Evolutionary conservation across 1,140 invertebrate genomes (phyloP).

Genomic region (Colletes gigas): DNA sequence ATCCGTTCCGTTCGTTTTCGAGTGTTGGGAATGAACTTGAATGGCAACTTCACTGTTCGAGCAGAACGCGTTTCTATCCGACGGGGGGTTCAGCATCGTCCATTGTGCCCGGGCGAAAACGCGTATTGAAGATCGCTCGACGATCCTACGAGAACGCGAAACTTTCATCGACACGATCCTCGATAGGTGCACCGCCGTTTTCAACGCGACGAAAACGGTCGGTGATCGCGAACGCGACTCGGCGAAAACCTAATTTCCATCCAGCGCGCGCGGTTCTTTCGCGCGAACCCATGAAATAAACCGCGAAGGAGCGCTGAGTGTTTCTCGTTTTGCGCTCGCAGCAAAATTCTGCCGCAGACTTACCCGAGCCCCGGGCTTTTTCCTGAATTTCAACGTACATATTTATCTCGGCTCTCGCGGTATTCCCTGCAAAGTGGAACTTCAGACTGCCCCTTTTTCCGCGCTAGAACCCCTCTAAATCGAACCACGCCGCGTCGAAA

Average conservation of each 20-base stretch:
- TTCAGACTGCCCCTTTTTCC: not conserved
- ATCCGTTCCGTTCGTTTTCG: conserved; percentile 27
- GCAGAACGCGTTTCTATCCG: conserved; percentile 18
- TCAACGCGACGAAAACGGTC: too few relatives aligned
- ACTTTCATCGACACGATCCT: too few relatives aligned
- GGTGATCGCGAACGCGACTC: not conserved
- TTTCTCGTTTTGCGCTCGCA: not conserved
- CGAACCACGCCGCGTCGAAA: conserved; percentile 1
- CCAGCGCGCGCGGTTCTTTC: too few relatives aligned
- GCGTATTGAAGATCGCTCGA: not conserved
- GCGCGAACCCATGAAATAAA: not conserved
- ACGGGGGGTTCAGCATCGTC: not conserved
- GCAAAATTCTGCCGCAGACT: not conserved
- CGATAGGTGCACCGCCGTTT: not conserved
- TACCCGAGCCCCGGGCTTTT: not conserved
- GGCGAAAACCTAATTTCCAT: not conserved
- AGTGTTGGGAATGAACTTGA: conserved; percentile 53
- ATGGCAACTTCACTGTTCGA: conserved; percentile 22
- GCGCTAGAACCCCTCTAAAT: not conserved
- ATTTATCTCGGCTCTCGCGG: not conserved
- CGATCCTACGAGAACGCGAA: not conserved
- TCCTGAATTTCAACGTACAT: not conserved
- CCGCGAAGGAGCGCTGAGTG: not conserved
- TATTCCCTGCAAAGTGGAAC: too few relatives aligned
- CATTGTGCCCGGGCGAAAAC: not conserved